Evolutionary conservation across 2,797 vertebrate species (phyloP), one percentile per base, ranked within the genome.

Genomic region (Spatula clypeata): DNA sequence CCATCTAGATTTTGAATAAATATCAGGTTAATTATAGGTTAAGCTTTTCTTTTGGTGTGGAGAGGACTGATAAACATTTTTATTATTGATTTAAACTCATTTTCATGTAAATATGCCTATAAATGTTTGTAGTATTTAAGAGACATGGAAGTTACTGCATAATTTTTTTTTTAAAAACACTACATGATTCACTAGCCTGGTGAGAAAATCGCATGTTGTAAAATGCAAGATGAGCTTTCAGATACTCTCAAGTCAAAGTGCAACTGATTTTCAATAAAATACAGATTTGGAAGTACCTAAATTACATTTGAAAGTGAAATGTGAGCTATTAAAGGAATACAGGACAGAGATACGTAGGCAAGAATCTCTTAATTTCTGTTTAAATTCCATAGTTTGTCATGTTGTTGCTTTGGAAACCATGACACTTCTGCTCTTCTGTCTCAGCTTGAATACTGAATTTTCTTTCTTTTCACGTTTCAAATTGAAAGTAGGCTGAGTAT

Each of bases 191-290:
- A 65, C 29, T 61, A 61, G 21, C 32, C n/a, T 58, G 31, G 34
- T 54, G 23, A 75, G n/a, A 75, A 57, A 83, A 76, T 11, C 38
- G 5, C 3, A 27, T 66, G 24, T n/a, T n/a, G 23, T 74, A 67
- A 81, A 79, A 74, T 49, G 13, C 36, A 74, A 70, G 23, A 23
- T n/a, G 24, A 51, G 20, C 23, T 79, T 88, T 92, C 67, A 93
- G 21, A 44, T 31, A 58, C 80, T 60, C 14, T 71, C 49, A 26
- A 14, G 16, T 29, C 45, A 18, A 88, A 67, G 17, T 69, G 27
- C 40, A 72, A 13, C 20, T 27, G 34, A 72, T 47, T 90, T 79
- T 54, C 13, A 67, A 5, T 79, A 67, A 75, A 57, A 45, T 26
- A 13, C 24, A 51, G 21, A 20, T 64, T 71, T 81, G 34, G 21